A percentile compares a stretch with the other conserved stretches of the same genome.
Conservation (phyloP, 2,113 vertebrate genomes). For the Odontophorus gujanensis region DNA sequence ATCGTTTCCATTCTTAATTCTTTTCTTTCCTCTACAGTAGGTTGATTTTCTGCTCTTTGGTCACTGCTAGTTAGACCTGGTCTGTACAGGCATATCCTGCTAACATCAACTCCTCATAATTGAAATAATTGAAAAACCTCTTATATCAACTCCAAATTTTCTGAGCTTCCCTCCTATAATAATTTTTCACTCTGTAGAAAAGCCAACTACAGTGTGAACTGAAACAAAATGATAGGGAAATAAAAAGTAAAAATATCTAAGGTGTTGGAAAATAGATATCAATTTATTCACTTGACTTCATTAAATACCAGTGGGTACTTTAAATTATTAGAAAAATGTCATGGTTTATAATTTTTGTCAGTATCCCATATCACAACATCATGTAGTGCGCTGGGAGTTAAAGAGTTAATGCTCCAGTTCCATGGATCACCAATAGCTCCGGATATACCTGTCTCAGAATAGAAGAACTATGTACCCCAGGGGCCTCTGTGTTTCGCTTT, state of each 20-base stretch:
- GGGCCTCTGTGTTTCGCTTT: too few relatives aligned
- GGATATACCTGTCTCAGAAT: too few relatives aligned
- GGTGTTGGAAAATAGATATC: neutral
- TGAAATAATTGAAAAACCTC: neutral
- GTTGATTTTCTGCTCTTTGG: neutral
- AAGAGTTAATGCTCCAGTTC: too few relatives aligned
- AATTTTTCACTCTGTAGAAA: neutral
- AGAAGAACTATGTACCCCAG: too few relatives aligned
- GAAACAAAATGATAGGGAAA: neutral
- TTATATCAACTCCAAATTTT: neutral
- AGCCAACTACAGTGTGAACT: neutral
- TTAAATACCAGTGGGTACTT: neutral
- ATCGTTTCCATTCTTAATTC: neutral
- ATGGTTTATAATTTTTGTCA: too few relatives aligned
- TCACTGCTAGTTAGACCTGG: neutral
- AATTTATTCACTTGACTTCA: neutral
- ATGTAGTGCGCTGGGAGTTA: too few relatives aligned
- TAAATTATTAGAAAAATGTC: neutral
- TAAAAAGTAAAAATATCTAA: neutral
- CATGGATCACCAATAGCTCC: too few relatives aligned
- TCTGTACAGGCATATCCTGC: fast-evolving
- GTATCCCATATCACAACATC: too few relatives aligned
- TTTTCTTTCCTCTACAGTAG: neutral
- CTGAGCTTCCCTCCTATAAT: too few relatives aligned
- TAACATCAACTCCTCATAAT: neutral